Evolutionary conservation across 2,888 invertebrate genomes (phyloP).

Genomic region (Watsonalla binaria): DNA sequence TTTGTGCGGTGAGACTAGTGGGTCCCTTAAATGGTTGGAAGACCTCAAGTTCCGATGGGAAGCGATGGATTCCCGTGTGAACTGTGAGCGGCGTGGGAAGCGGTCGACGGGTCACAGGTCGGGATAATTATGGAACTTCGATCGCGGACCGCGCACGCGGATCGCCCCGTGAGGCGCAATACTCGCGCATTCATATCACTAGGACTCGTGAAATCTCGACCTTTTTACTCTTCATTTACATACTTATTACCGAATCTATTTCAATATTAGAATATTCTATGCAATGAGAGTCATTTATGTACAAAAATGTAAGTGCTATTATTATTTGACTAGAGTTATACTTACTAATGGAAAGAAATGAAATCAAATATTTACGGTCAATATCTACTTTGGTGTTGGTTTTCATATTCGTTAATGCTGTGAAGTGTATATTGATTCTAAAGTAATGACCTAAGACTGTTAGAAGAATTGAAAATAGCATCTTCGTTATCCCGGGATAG

Average conservation of each 20-base stretch:
- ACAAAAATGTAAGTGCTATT: too few relatives aligned
- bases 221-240: too few relatives aligned
- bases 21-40: slow-evolving; percentile 17
- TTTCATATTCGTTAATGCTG: not conserved
- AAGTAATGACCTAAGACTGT: not conserved
- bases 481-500: not conserved
- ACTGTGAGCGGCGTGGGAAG: slow-evolving; percentile 59
- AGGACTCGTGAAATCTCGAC: not conserved
- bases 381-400: too few relatives aligned
- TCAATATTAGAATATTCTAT: too few relatives aligned
- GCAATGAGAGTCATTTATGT: too few relatives aligned
- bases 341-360: too few relatives aligned
- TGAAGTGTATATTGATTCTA: not conserved
- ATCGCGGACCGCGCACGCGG: slow-evolving; percentile 36
- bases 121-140: slow-evolving; percentile 59
- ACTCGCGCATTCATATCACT: not conserved
- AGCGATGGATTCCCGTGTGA: slow-evolving; percentile 69
- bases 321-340: too few relatives aligned
- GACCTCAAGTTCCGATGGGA: slow-evolving; percentile 58
- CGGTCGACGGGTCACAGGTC: slow-evolving; percentile 61
- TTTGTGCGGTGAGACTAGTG: slow-evolving; percentile 10
- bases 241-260: too few relatives aligned
- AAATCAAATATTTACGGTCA: too few relatives aligned
- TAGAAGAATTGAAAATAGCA: not conserved
- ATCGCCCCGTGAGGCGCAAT: slow-evolving; percentile 6